A percentile compares a stretch with the other conserved stretches of the same genome.
Evolutionary conservation across 1,140 invertebrate genomes (phyloP).

Genomic region (Lineus longissimus): DNA sequence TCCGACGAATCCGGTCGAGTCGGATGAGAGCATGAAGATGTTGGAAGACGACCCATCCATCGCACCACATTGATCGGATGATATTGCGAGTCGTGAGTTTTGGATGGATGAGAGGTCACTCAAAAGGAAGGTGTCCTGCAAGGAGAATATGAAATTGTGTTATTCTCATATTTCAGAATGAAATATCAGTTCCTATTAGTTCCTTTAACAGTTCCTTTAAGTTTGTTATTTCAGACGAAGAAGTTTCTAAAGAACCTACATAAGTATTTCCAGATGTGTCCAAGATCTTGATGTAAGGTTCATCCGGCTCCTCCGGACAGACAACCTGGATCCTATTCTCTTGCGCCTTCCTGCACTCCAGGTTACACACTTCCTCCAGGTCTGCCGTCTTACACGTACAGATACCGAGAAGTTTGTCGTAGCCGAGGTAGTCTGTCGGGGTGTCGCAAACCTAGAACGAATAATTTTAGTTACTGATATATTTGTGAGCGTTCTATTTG

Average conservation of each 20-base stretch:
- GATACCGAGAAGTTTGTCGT: slow-evolving; percentile 30
- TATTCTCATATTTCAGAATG: too few relatives aligned
- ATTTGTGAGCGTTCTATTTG: not conserved
- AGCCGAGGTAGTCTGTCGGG: slow-evolving; percentile 28
- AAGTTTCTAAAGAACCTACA: too few relatives aligned
- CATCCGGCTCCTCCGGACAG: slow-evolving; percentile 33
- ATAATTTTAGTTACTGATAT: slow-evolving; percentile 1
- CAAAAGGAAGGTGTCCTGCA: slow-evolving; percentile 29
- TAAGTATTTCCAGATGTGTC: too few relatives aligned
- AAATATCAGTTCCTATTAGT: too few relatives aligned
- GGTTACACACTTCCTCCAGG: slow-evolving; percentile 37
- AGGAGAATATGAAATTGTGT: not conserved
- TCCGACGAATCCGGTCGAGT: slow-evolving; percentile 33
- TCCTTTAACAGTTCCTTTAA: too few relatives aligned
- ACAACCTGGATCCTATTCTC: slow-evolving; percentile 25
- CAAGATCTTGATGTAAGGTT: slow-evolving; percentile 27
- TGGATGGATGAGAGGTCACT: slow-evolving; percentile 26
- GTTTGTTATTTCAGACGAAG: too few relatives aligned
- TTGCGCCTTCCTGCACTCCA: slow-evolving; percentile 33
- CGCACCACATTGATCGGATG: slow-evolving; percentile 33
- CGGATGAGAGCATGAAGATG: slow-evolving; percentile 29
- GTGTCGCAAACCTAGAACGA: slow-evolving; percentile 28
- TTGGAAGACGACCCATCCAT: slow-evolving; percentile 22
- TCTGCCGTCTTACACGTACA: slow-evolving; percentile 42
- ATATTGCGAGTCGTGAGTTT: slow-evolving; percentile 37